Evolutionary conservation across 1,140 invertebrate genomes (phyloP).

Genomic region (Tachypleus tridentatus): DNA sequence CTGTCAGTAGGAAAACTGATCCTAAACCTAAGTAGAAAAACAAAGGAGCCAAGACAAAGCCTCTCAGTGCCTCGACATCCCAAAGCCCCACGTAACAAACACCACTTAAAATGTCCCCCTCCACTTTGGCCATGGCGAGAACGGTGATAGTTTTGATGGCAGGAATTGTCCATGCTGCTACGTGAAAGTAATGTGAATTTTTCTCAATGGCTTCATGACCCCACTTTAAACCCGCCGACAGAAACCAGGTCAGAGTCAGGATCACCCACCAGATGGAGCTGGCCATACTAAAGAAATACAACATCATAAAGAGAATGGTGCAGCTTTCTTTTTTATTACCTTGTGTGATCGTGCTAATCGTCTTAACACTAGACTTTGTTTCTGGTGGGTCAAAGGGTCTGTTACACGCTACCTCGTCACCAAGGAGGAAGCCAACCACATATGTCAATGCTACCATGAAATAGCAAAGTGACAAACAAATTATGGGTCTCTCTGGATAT

Average conservation of each 20-base stretch:
- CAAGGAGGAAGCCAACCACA: constrained; percentile 72
- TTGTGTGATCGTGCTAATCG: constrained; percentile 74
- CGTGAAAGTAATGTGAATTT: constrained; percentile 94
- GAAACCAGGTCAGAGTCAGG: constrained; percentile 93
- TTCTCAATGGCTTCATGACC: constrained; percentile 97
- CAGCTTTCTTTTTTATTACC: constrained; percentile 83
- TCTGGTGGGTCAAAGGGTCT: constrained; percentile 60
- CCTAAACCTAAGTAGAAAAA: constrained; percentile 86
- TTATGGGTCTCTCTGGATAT: constrained; percentile 95
- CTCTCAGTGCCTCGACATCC: constrained; percentile 71
- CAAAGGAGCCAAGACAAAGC: constrained; percentile 80
- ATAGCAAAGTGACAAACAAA: constrained; percentile 93
- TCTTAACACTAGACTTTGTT: constrained; percentile 47
- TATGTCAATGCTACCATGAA: constrained; percentile 86
- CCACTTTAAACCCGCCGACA: constrained; percentile 96
- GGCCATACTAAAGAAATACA: constrained; percentile 98
- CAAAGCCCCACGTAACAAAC: constrained; percentile 93
- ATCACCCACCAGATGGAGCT: constrained; percentile 95
- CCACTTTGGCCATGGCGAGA: constrained; percentile 87
- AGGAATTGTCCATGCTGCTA: constrained; percentile 77
- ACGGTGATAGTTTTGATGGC: constrained; percentile 56
- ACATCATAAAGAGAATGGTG: constrained; percentile 91
- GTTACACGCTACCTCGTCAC: constrained; percentile 75
- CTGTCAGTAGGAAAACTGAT: constrained; percentile 81
- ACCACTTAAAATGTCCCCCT: constrained; percentile 90